Conservation (phyloP, 2,113 vertebrate genomes). For the Ptilorrhoa leucosticta region DNA sequence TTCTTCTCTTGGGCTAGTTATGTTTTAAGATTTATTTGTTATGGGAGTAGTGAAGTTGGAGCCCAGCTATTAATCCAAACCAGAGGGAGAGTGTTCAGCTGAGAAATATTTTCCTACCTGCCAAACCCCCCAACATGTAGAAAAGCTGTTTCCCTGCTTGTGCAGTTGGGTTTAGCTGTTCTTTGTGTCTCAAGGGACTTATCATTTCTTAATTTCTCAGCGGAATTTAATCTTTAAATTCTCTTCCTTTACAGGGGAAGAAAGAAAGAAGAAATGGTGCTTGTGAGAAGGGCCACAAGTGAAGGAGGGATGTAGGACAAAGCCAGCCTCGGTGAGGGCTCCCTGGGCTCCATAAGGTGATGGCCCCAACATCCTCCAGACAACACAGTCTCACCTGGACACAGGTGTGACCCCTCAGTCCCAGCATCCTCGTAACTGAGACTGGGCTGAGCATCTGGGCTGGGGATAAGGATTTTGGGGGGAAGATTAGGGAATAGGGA, state of each 20-base stretch:
- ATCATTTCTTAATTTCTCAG: not conserved
- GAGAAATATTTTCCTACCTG: conserved; percentile 9
- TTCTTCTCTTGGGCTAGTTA: not conserved
- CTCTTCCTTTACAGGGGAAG: not conserved
- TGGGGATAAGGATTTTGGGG: not conserved
- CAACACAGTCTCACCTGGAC: not conserved
- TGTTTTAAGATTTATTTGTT: not conserved
- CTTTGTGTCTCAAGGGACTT: not conserved
- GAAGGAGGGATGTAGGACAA: not conserved
- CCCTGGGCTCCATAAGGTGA: not conserved
- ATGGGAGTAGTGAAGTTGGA: not conserved
- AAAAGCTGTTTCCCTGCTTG: not conserved
- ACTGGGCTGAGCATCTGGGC: not conserved
- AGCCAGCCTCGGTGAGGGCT: not conserved
- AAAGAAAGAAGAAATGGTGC: not conserved
- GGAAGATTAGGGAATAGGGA: not conserved
- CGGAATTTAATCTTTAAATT: not conserved
- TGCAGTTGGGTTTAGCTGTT: not conserved
- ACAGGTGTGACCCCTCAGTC: not conserved
- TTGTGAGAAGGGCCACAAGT: not conserved
- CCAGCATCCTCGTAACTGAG: not conserved
- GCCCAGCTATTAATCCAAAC: conserved; percentile 13
- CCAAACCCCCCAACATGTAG: not conserved
- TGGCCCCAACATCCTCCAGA: not conserved
- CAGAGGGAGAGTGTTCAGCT: not conserved